Percentiles rank a stretch among this genome's conserved stretches.
phyloP scores from a whole-genome alignment of 2,888 invertebrate genomes.

The Drosophila suboccidentalis region DNA sequence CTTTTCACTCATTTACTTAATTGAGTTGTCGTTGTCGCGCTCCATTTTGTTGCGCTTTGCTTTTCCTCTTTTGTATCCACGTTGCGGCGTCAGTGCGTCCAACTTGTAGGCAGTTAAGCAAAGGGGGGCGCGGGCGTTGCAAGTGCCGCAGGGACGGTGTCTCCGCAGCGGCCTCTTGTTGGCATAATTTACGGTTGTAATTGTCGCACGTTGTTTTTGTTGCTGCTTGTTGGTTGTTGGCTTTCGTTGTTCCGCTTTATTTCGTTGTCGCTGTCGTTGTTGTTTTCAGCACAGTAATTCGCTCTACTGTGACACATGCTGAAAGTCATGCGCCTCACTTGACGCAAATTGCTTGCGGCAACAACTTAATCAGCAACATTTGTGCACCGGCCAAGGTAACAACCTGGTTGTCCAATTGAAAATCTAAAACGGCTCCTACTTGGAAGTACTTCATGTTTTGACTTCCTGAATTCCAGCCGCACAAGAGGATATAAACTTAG shows the following conservation, averaged over 20 bases:
- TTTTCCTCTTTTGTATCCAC: conserved; percentile 53
- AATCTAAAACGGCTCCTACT: conserved; percentile 6
- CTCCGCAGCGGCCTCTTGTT: conserved; percentile 53
- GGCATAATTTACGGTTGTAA: conserved; percentile 77
- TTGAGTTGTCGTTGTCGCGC: conserved; percentile 68
- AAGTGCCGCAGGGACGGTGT: conserved; percentile 23
- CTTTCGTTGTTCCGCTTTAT: conserved; percentile 52
- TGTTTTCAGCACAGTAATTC: conserved; percentile 39
- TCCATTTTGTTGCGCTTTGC: conserved; percentile 60
- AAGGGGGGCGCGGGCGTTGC: conserved; percentile 5
- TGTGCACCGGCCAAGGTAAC: conserved; percentile 47
- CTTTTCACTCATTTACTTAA: conserved; percentile 71
- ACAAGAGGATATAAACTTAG: background rate
- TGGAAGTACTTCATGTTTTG: conserved; percentile 2
- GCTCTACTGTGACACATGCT: conserved; percentile 58
- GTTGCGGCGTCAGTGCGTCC: conserved; percentile 29
- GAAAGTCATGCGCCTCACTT: conserved; percentile 68
- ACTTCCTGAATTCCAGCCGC: background rate
- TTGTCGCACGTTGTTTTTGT: conserved; percentile 66
- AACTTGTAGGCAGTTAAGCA: conserved; percentile 41
- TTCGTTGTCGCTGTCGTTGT: conserved; percentile 29
- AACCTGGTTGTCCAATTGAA: conserved; percentile 32
- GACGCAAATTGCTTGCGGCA: conserved; percentile 75
- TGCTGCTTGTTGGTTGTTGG: conserved; percentile 60
- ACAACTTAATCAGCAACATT: conserved; percentile 75